Percentiles rank a stretch among this genome's conserved stretches.
Conservation (phyloP, 2,113 vertebrate species). For the Pteronura brasiliensis region DNA sequence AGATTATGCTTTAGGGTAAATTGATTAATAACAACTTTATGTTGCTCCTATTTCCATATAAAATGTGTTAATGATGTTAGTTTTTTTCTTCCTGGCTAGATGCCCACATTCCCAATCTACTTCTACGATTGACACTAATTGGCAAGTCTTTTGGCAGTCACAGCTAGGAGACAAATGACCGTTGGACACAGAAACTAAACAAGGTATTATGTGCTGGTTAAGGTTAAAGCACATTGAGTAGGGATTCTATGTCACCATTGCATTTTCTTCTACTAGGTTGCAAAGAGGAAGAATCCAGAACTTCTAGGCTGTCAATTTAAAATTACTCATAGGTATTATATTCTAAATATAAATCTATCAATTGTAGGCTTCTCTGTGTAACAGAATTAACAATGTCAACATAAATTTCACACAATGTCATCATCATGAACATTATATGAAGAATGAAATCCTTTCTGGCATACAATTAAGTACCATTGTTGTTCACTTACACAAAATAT, state of each 20-base stretch:
- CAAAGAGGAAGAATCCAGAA: neutral
- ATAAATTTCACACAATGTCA: neutral
- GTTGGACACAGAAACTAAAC: neutral
- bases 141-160: conserved; percentile 47
- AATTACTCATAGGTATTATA: neutral
- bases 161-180: conserved; percentile 12
- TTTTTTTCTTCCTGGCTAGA: neutral
- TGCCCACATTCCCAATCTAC: neutral
- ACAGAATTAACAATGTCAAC: neutral
- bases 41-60: conserved; percentile 33
- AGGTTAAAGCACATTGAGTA: neutral
- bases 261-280: neutral
- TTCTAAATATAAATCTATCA: conserved; percentile 10
- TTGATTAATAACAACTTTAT: neutral
- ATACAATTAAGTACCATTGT: neutral
- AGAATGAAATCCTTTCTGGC: neutral
- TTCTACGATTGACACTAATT: conserved; percentile 42
- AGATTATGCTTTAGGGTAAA: neutral
- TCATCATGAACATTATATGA: neutral
- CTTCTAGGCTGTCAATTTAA: conserved; percentile 1
- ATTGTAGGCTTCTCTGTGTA: neutral
- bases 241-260: neutral
- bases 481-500: conserved; percentile 19
- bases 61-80: conserved; percentile 18
- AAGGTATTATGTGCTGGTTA: neutral